phyloP scores from a whole-genome alignment of 2,797 vertebrate genomes.

The Lagocephalus sceleratus region DNA sequence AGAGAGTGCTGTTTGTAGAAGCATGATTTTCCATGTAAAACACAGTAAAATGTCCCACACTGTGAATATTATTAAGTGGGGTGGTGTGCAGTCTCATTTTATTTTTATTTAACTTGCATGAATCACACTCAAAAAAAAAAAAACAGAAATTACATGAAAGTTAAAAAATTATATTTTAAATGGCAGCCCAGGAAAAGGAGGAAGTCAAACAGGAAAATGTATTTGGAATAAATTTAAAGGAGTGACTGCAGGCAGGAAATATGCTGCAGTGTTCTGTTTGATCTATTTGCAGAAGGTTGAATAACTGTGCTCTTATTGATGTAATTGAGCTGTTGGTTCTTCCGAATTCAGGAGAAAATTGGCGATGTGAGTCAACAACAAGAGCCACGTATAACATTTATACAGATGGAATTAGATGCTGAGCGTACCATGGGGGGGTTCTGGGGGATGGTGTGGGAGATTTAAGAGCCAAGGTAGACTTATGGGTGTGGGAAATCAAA shows the following conservation, averaged over 20 bases:
- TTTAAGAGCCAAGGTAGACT: conserved; percentile 30
- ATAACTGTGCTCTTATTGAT: too few species aligned
- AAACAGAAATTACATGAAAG: not conserved
- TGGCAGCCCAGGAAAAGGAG: not conserved
- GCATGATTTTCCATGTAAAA: conserved; percentile 9
- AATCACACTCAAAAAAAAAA: conserved; percentile 5
- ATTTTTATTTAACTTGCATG: conserved; percentile 9
- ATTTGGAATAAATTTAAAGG: not conserved
- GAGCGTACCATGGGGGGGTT: too few species aligned
- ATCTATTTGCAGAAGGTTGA: not conserved
- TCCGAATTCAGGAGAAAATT: too few species aligned
- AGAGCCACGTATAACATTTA: too few species aligned
- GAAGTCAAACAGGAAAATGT: not conserved
- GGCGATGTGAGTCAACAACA: too few species aligned
- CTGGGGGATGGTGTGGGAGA: too few species aligned
- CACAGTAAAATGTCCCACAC: not conserved
- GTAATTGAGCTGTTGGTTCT: too few species aligned
- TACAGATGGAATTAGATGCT: too few species aligned
- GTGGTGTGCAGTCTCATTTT: too few species aligned
- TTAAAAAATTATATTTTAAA: not conserved
- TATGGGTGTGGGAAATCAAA: conserved; percentile 30
- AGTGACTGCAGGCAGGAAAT: not conserved
- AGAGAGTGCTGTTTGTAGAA: conserved; percentile 12
- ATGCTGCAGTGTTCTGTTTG: not conserved
- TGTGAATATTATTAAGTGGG: too few species aligned